These are phyloP conservation scores for Centruroides vittatus DNA, from an alignment of 1,140 invertebrate genomes.

Conservation along the genomic window DNA sequence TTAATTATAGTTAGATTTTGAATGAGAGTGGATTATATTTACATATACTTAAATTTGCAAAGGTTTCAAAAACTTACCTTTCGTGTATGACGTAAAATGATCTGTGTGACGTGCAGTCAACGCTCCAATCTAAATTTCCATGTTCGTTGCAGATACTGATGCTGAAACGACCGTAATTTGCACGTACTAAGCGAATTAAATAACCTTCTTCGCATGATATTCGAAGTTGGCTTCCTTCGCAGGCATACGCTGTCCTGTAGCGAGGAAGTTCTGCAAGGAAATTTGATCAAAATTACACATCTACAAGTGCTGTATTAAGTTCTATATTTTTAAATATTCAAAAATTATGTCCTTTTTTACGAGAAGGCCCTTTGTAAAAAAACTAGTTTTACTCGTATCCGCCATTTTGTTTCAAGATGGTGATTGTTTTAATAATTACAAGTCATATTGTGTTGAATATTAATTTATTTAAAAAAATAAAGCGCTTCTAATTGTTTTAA, in stretches of 20 bases:
- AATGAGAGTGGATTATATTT: no score
- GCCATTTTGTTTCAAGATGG: no score
- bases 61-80: conserved; percentile 25
- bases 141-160: conserved; percentile 94
- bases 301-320: background rate
- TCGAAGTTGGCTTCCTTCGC: conserved; percentile 75
- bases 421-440: no score
- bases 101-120: conserved; percentile 75
- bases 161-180: conserved; percentile 89
- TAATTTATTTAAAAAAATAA: no score
- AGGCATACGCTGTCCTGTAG: conserved; percentile 83
- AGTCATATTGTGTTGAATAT: no score
- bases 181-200: conserved; percentile 77
- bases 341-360: no score
- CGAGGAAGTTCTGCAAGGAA: conserved; percentile 28
- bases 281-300: conserved; percentile 5
- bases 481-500: no score
- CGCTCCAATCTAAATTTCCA: conserved; percentile 90
- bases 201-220: conserved; percentile 75
- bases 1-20: no score
- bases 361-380: no score
- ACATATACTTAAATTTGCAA: no score
- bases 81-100: conserved; percentile 33
- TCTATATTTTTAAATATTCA: no score
- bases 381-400: no score